Percentiles rank a stretch among this genome's conserved stretches.
Evolutionary conservation across 2,797 vertebrate genomes (phyloP).

Genomic region (Novumbra hubbsi): DNA sequence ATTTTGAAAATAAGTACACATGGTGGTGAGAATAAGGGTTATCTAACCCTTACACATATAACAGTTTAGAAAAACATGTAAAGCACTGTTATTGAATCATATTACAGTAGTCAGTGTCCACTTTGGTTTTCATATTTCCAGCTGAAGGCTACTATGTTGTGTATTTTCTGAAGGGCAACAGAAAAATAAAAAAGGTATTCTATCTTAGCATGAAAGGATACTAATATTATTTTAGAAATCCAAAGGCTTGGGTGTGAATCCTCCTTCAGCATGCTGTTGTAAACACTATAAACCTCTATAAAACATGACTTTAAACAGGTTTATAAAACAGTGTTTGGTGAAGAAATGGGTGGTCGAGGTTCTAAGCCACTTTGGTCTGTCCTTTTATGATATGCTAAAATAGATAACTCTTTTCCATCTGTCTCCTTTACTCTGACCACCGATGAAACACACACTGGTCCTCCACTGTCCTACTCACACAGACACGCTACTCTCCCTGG

Average conservation of each 20-base stretch:
- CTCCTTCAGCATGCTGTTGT: background rate
- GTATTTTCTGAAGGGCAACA: background rate
- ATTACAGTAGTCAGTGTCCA: slow-evolving; percentile 18
- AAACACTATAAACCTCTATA: background rate
- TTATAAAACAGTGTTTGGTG: slow-evolving; percentile 41
- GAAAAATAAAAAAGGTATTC: background rate
- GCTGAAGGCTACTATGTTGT: background rate
- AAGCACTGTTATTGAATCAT: slow-evolving; percentile 31
- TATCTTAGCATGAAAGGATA: background rate
- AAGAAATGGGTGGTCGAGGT: slow-evolving; percentile 32
- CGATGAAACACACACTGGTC: background rate
- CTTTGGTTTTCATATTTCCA: slow-evolving; percentile 49
- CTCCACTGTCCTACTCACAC: background rate
- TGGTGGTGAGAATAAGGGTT: background rate
- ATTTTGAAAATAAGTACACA: too few species aligned
- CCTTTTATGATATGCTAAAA: slow-evolving; percentile 34
- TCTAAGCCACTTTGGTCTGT: slow-evolving; percentile 51
- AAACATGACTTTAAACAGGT: slow-evolving; percentile 20
- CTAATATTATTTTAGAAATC: slow-evolving; percentile 14
- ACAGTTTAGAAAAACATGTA: slow-evolving; percentile 8
- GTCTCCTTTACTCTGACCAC: background rate
- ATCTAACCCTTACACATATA: background rate
- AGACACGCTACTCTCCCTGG: background rate
- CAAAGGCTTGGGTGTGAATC: slow-evolving; percentile 22
- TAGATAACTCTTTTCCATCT: background rate